Evolutionary conservation across 2,797 vertebrate species (phyloP), one percentile per base, ranked within the genome.

Genomic region (Ambastaia sidthimunki): DNA sequence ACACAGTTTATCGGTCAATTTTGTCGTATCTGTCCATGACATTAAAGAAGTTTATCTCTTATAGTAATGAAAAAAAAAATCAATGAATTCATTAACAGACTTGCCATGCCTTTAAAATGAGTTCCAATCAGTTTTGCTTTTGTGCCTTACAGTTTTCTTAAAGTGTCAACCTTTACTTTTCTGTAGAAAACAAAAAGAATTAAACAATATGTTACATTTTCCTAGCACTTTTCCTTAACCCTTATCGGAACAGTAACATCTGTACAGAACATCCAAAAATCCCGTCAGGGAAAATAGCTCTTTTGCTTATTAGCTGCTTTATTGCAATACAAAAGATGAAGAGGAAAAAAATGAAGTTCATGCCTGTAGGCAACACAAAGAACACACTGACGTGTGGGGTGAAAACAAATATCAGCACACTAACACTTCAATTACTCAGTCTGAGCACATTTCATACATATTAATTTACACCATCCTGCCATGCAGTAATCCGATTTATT

Each of bases 181-280:
- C 21, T 21, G n/a, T 23, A 41, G 37, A 41, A 41, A 9, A 41
- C 2, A 41, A 41, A 41, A 41, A n/a, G n/a, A 41, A 41, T 1
- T 1, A 41, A 41, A 9, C 9, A 41, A 41, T 41, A 10, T 9
- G 37, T 7, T 28, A 9, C 5, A 3, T 37, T 76, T 68, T 60
- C 68, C 23, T 72, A 78, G 78, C 66, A 66, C 25, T 18, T 41
- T 48, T 62, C 59, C 52, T 62, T 66, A 76, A 55, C 74, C 59
- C 16, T 28, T 37, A 71, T 13, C 25, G 37, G 23, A 70, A 54
- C 25, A 3, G 47, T 13, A 19, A 44, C 62, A 70, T 47, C n/a
- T 44, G n/a, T 47, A 19, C 47, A 44, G 28, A 28, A 28, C 28
- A 28, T 28, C 28, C 28, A 28, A 75, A 44, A 41, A 34, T 1